Percentiles rank a stretch among this genome's conserved stretches.
These are phyloP conservation scores for Carcina quercana DNA, from an alignment of 2,888 invertebrate species.

Conservation along the genomic window DNA sequence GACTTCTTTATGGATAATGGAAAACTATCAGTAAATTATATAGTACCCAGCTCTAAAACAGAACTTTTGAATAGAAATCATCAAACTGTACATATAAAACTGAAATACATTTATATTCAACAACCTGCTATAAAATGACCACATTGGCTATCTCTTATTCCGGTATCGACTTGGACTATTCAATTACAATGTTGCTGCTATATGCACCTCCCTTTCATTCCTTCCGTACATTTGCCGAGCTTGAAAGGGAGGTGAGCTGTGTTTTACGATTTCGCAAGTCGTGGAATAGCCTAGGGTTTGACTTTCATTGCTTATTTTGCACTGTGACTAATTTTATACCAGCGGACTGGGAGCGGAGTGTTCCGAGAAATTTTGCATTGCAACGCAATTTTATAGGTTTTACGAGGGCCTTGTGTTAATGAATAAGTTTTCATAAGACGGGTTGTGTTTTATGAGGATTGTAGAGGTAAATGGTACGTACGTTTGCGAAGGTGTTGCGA, in stretches of 20 bases:
- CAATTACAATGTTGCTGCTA: constrained; percentile 46
- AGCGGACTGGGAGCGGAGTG: constrained; percentile 33
- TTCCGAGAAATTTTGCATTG: constrained; percentile 38
- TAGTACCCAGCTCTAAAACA: too few species aligned
- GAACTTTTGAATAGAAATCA: too few species aligned
- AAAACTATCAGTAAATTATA: too few species aligned
- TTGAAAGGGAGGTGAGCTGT: constrained; percentile 30
- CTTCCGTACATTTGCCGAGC: constrained; percentile 11
- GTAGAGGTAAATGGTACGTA: too few species aligned
- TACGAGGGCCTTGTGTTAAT: constrained; percentile 22
- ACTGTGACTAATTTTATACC: constrained; percentile 63
- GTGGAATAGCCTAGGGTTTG: constrained; percentile 51
- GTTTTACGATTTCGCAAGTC: constrained; percentile 54
- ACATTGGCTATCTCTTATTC: constrained; percentile 46
- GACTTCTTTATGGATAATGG: too few species aligned
- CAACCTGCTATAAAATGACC: constrained; percentile 29
- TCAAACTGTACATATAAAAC: too few species aligned
- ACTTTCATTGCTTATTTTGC: constrained; percentile 64
- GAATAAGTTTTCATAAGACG: constrained; percentile 17
- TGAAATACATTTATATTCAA: too few species aligned
- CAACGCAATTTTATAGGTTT: constrained; percentile 22
- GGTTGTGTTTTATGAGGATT: background rate
- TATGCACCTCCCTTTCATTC: constrained; percentile 31
- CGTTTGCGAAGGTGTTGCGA: too few species aligned
- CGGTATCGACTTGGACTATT: constrained; percentile 42